Percentiles rank a stretch among this genome's conserved stretches.
These are phyloP conservation scores for Xyrauchen texanus DNA, from an alignment of 2,113 vertebrate species.

Conservation along the genomic window DNA sequence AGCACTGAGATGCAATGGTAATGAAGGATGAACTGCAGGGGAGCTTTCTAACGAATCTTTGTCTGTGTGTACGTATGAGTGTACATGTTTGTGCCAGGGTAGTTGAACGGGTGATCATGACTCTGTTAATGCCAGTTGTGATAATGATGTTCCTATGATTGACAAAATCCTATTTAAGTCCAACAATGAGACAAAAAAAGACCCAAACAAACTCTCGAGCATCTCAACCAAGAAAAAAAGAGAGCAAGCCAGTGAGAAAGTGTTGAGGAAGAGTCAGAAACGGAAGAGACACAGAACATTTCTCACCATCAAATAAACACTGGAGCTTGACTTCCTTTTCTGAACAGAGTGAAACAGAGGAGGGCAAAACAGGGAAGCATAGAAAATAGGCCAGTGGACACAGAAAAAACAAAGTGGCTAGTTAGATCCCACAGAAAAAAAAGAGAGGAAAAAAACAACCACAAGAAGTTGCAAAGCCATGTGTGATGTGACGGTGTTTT, in stretches of 20 bases:
- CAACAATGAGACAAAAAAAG: slow-evolving; percentile 26
- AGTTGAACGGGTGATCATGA: slow-evolving; percentile 48
- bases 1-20: slow-evolving; percentile 19
- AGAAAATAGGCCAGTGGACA: slow-evolving; percentile 77
- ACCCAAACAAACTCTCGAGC: slow-evolving; percentile 53
- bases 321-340: slow-evolving; percentile 99
- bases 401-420: slow-evolving; percentile 73
- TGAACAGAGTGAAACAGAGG: slow-evolving; percentile 93
- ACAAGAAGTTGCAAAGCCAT: slow-evolving; percentile 55
- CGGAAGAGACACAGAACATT: slow-evolving; percentile 61
- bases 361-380: slow-evolving; percentile 60
- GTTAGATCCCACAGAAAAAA: slow-evolving; percentile 60
- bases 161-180: slow-evolving; percentile 47
- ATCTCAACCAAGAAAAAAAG: not conserved
- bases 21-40: slow-evolving; percentile 30
- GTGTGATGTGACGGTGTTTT: slow-evolving; percentile 44
- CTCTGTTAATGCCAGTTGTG: slow-evolving; percentile 52
- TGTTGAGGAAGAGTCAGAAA: slow-evolving; percentile 29
- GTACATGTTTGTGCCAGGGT: not conserved
- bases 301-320: slow-evolving; percentile 99
- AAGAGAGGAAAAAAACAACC: slow-evolving; percentile 48
- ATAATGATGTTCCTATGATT: slow-evolving; percentile 49
- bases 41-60: no score
- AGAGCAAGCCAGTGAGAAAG: slow-evolving; percentile 36
- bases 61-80: slow-evolving; percentile 1